Base-by-base conservation (phyloP, 2,888 invertebrate species). In the Melieria crassipennis region DNA sequence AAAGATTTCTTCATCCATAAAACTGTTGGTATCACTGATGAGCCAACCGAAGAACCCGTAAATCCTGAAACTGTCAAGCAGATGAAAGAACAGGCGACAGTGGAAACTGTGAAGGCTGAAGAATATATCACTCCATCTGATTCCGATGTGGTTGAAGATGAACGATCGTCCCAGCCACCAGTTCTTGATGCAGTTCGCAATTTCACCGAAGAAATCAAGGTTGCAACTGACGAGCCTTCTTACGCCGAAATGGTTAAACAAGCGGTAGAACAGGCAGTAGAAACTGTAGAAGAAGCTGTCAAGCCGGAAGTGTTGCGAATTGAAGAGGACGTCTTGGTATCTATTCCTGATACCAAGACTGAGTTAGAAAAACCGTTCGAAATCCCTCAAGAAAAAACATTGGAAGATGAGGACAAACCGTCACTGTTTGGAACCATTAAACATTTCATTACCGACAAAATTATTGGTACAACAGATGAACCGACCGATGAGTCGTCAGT, bases 401-500 rank as follows among this genome's bases (percentile, higher is more conserved):
- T 50, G 1, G 7, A 52, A 43, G 62, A 65, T 5, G 63, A 60
- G 65, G 60, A n/a, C 69, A 30, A 30, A 30, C 30, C 30, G 30
- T 30, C 30, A 30, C 30, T 30, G 30, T 30, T 30, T 30, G 30
- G 30, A 30, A 30, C 3, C 30, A 30, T 30, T 30, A 30, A 30
- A 30, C 30, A 30, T 30, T 30, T 30, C 3, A 30, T 30, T 3
- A 30, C 30, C 3, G 30, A 30, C 30, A 30, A 30, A 30, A 30
- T 30, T 3, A 30, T 30, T 30, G 48, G 58, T 64, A n/a, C 11
- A 0, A 1, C 30, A 7, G 63, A 58, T 7, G 69, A 67, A 45
- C 66, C 62, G 3, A 77, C 77, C 1, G 76, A 75, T 47, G 77
- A 78, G 6, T 75, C 78, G 70, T 80, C 79, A 69, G 79, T 79